Percentiles rank a stretch among this genome's conserved stretches.
These are phyloP conservation scores for Calycopis cecrops DNA, from an alignment of 1,140 invertebrate genomes.

Conservation along the genomic window DNA sequence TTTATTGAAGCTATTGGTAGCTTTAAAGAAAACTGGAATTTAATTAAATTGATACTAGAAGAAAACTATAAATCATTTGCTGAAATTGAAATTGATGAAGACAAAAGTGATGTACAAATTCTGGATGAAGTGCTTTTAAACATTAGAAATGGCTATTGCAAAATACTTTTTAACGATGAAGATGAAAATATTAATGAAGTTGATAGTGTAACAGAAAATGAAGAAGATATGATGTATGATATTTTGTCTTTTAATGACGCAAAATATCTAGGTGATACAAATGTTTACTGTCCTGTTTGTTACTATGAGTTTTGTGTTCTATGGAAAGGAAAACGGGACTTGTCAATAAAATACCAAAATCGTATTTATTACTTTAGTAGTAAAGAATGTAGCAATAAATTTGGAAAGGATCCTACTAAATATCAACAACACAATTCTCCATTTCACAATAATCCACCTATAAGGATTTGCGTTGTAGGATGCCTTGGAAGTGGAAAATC, in stretches of 20 bases:
- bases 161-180: slow-evolving; percentile 28
- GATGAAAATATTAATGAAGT: slow-evolving; percentile 40
- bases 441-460: slow-evolving; percentile 54
- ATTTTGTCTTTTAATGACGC: slow-evolving; percentile 50
- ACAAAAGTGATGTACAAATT: slow-evolving; percentile 52
- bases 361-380: slow-evolving; percentile 71
- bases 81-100: slow-evolving; percentile 46
- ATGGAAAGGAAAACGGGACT: slow-evolving; percentile 76
- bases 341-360: slow-evolving; percentile 65
- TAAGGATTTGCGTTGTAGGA: slow-evolving; percentile 75
- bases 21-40: slow-evolving; percentile 59
- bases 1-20: slow-evolving; percentile 50
- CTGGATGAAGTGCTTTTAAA: slow-evolving; percentile 54
- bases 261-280: slow-evolving; percentile 72
- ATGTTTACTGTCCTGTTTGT: slow-evolving; percentile 74
- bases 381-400: slow-evolving; percentile 59
- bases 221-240: slow-evolving; percentile 34
- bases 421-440: slow-evolving; percentile 63
- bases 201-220: slow-evolving; percentile 35
- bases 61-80: slow-evolving; percentile 44
- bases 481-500: slow-evolving; percentile 72
- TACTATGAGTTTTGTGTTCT: slow-evolving; percentile 69
- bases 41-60: slow-evolving; percentile 56
- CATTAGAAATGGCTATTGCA: slow-evolving; percentile 46
- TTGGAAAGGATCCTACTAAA: slow-evolving; percentile 56